These are phyloP conservation scores for Leptogaster cylindrica DNA, from an alignment of 2,888 invertebrate species.

Conservation along the genomic window DNA sequence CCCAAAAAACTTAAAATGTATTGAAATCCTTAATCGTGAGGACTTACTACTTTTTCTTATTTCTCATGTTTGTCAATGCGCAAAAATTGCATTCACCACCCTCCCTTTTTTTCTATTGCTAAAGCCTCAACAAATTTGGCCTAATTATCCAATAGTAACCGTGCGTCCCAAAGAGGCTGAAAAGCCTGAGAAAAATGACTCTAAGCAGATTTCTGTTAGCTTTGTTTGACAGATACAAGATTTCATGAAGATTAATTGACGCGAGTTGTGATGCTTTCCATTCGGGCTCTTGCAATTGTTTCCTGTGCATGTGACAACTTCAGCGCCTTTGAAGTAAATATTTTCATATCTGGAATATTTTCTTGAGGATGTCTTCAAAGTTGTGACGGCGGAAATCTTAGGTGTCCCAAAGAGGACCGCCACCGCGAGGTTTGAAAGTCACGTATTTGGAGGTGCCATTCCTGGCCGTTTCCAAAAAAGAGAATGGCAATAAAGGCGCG, in stretches of 20 bases:
- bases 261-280: neutral
- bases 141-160: too few species aligned
- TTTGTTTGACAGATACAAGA: slow-evolving; percentile 14
- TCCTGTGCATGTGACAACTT: neutral
- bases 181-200: too few species aligned
- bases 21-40: too few species aligned
- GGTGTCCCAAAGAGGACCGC: neutral
- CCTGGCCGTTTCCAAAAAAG: neutral
- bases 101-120: too few species aligned
- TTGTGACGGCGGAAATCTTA: slow-evolving; percentile 9
- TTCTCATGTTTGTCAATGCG: too few species aligned
- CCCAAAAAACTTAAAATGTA: too few species aligned
- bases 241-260: slow-evolving; percentile 24
- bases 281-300: slow-evolving; percentile 8
- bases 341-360: slow-evolving; percentile 19
- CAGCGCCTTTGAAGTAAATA: slow-evolving; percentile 30
- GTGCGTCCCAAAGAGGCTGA: too few species aligned
- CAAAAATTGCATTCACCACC: too few species aligned
- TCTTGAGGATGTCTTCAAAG: slow-evolving; percentile 15
- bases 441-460: slow-evolving; percentile 1
- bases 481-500: neutral
- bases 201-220: slow-evolving; percentile 10
- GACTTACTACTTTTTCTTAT: too few species aligned
- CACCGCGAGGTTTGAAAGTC: neutral
- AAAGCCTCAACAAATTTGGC: too few species aligned